Base-by-base conservation (phyloP, 64 coral and sea anemone species). In the Montipora cactus region DNA sequence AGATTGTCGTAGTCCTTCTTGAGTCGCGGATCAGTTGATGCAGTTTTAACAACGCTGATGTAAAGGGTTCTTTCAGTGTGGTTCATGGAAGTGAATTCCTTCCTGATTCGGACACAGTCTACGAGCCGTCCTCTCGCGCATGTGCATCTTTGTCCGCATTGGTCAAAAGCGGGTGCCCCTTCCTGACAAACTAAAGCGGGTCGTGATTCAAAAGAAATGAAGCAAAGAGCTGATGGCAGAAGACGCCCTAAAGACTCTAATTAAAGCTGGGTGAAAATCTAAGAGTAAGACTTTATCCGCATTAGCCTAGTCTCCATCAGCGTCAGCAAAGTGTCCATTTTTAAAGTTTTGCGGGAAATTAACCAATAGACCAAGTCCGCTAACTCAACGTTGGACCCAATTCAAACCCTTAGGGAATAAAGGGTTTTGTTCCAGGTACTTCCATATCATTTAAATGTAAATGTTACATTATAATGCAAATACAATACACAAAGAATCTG, bases 51-150 rank as follows among this genome's bases (percentile, higher is more conserved):
- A 9, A 83, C 52, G 18, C 15, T 59, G 13, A 94, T 73, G 47
- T 96, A 81, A 8, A 81, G 80, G 55, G 75, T 55, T 25, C 95
- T 81, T n/a, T 96, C 92, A 3, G 6, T n/a, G 15, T 48, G 25
- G 37, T 52, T 87, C 95, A 96, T 96, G 8, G 75, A 79, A 2
- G 92, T 88, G 75, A 96, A 96, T 70, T 96, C 95, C 55, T 94
- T 93, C 80, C 95, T 70, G 48, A 94, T 96, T 4, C 95, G 91
- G 3, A 89, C 68, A 75, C 95, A 96, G 49, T 94, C 79, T 4
- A 74, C 81, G 2, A 91, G 48, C 0, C 16, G 76, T 78, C 92
- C 95, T 8, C 70, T 48, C 8, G 52, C 44, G 18, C 95, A 96
- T 4, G 59, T 68, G 70, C 95, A 96, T 48, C 92, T 75, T 88